A percentile compares a stretch with the other conserved stretches of the same genome.
Evolutionary conservation across 2,113 vertebrate genomes (phyloP).

Genomic region (Lycaon pictus): DNA sequence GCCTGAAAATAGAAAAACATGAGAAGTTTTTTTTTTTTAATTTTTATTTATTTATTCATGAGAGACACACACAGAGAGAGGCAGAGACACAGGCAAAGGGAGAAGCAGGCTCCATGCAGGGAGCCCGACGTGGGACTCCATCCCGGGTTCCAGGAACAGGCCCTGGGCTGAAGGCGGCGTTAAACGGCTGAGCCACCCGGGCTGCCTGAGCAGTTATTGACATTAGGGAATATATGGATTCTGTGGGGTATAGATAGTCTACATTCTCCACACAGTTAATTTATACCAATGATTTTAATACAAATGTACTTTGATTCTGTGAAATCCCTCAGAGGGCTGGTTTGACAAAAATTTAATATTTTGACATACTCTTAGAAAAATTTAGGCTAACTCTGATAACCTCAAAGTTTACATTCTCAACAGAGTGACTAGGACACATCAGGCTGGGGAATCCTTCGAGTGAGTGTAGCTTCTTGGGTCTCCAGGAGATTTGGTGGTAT

Average conservation of each 20-base stretch:
- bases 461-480: not conserved
- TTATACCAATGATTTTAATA: not conserved
- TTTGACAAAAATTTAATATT: slow-evolving; percentile 16
- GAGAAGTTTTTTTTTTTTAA: too few species aligned
- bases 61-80: too few species aligned
- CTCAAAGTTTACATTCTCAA: not conserved
- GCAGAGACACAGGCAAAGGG: too few species aligned
- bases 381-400: not conserved
- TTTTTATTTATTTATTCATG: too few species aligned
- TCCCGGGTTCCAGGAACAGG: too few species aligned
- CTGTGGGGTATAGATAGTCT: not conserved
- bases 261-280: not conserved
- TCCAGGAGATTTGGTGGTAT: not conserved
- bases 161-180: too few species aligned
- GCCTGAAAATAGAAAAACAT: not conserved
- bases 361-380: not conserved
- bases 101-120: too few species aligned
- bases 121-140: too few species aligned
- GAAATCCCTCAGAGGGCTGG: not conserved
- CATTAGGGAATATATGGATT: not conserved
- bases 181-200: too few species aligned
- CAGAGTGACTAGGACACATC: not conserved
- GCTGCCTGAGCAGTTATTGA: not conserved
- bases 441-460: not conserved
- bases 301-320: not conserved